Evolutionary conservation across 2,888 invertebrate species (phyloP), one percentile per base, ranked within the genome.

Genomic region (Julus scandinavius): DNA sequence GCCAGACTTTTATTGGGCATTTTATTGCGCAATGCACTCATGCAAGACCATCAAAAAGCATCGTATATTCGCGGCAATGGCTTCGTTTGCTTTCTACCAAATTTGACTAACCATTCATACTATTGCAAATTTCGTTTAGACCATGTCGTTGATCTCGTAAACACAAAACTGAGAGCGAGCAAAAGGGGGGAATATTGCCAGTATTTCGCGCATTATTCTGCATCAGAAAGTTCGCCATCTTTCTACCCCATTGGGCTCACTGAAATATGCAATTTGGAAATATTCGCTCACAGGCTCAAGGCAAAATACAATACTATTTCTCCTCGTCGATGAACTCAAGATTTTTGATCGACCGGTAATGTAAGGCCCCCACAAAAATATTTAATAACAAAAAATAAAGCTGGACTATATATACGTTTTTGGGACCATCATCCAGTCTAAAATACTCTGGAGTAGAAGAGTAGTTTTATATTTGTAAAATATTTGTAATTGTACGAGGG

Each of bases 241-340:
- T 72, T 72, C 29, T 72, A 29, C 72, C 72, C 72, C 72, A 72
- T 72, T 72, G 72, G 72, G 29, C 29, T 20, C 72, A 72, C 72
- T 72, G 72, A 72, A 72, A 72, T 72, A 72, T 72, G 72, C 72
- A 72, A 72, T 72, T 72, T 72, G 72, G 72, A 72, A 72, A 72
- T 72, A 72, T 72, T 72, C 72, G 29, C 29, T 9, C 72, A 11
- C 17, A 54, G 15, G 72, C 29, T 63, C 9, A n/a, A 11, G 72
- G 11, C 72, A 29, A 29, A 29, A 72, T 72, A 29, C 29, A 72
- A 72, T 29, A 72, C 72, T 72, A 29, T 29, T 29, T 72, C 72
- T 11, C 11, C 29, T 29, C 9, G 29, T 0, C 29, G 6, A 3
- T 72, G 7, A 29, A 72, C 72, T 29, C 9, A 29, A 29, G 72